Percentiles rank a stretch among this genome's conserved stretches.
Conservation (phyloP, 2,113 vertebrate species). For the Malurus cyaneus region DNA sequence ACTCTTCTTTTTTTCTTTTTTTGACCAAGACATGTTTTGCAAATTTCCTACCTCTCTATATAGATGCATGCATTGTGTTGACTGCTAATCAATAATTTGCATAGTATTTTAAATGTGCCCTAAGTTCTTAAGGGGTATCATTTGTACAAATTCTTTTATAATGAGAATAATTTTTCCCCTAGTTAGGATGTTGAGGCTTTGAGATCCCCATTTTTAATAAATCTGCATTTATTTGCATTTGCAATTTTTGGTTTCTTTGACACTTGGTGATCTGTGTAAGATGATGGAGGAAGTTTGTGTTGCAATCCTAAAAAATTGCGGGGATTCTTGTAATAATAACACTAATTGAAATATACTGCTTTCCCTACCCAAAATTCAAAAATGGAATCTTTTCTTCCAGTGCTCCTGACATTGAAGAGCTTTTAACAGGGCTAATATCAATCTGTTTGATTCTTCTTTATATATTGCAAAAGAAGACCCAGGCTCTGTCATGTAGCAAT, state of each 20-base stretch:
- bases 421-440: not conserved
- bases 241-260: not conserved
- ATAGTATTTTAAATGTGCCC: not conserved
- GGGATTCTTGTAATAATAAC: not conserved
- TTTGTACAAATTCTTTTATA: not conserved
- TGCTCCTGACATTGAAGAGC: not conserved
- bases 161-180: not conserved
- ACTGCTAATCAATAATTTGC: not conserved
- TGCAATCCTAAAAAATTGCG: not conserved
- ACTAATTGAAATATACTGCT: not conserved
- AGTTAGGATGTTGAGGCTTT: not conserved
- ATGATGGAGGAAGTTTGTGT: not conserved
- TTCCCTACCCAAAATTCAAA: not conserved
- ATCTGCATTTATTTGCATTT: not conserved
- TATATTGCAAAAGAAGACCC: not conserved
- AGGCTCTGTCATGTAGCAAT: not conserved
- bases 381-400: not conserved
- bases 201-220: not conserved
- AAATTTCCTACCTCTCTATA: not conserved
- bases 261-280: not conserved
- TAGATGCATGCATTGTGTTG: not conserved
- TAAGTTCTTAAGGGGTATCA: not conserved
- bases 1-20: not conserved
- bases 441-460: not conserved
- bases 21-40: not conserved